These are phyloP conservation scores for Pteruthius melanotis DNA, from an alignment of 2,113 vertebrate genomes.

Conservation along the genomic window DNA sequence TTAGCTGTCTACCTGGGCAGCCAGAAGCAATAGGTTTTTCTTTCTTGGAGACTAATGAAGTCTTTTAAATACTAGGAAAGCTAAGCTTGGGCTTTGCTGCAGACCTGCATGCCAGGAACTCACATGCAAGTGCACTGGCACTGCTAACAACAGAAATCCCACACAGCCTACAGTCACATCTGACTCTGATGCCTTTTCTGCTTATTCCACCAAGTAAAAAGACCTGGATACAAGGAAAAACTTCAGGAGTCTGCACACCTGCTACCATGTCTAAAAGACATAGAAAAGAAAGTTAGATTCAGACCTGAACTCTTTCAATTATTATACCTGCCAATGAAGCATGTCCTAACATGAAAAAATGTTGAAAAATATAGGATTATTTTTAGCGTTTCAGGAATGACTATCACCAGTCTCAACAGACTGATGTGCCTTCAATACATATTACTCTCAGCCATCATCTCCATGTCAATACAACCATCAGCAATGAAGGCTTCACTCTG, in stretches of 20 bases:
- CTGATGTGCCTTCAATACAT: conserved; percentile 61
- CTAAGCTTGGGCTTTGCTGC: not conserved
- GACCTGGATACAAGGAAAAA: not conserved
- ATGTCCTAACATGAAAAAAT: conserved; percentile 2
- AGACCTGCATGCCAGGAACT: not conserved
- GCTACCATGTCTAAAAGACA: not conserved
- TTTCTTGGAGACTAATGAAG: not conserved
- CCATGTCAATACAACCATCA: conserved; percentile 73
- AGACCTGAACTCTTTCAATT: conserved; percentile 42
- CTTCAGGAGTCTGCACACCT: not conserved
- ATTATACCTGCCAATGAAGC: conserved; percentile 16
- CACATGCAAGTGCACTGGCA: not conserved
- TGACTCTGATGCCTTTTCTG: not conserved
- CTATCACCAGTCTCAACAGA: conserved; percentile 64
- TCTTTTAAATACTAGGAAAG: not conserved
- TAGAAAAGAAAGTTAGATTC: not conserved
- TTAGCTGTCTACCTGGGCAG: not conserved
- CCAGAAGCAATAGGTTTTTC: not conserved
- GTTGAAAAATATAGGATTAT: conserved; percentile 17
- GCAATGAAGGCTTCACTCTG: conserved; percentile 59
- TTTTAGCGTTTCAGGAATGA: conserved; percentile 59
- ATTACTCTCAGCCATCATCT: conserved; percentile 69
- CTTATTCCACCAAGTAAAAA: not conserved
- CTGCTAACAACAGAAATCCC: not conserved
- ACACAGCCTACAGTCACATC: not conserved